Conservation (phyloP, 1,140 invertebrate species). For the Brachionus angularis region DNA sequence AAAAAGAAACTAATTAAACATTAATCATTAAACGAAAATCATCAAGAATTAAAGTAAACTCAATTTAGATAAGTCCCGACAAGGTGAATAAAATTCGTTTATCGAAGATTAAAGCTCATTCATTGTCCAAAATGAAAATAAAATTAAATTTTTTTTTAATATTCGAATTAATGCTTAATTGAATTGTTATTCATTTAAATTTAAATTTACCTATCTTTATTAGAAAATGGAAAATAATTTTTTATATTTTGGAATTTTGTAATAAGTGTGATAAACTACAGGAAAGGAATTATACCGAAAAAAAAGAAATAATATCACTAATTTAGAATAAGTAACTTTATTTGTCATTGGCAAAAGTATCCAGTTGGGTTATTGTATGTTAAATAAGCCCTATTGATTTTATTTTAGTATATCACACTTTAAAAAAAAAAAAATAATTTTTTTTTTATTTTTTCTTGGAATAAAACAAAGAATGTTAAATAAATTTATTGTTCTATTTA, state of each 20-base stretch:
- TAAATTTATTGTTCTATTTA: not conserved
- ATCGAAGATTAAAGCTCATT: slow-evolving; percentile 5
- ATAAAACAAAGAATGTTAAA: no score
- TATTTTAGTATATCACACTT: slow-evolving; percentile 31
- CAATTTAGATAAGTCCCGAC: slow-evolving; percentile 26
- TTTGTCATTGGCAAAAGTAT: not conserved
- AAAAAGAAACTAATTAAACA: not conserved
- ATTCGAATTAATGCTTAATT: no score
- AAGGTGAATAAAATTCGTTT: no score
- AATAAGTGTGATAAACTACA: slow-evolving; percentile 34
- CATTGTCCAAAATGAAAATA: not conserved
- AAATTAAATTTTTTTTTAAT: no score
- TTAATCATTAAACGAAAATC: slow-evolving; percentile 11
- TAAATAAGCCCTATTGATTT: slow-evolving; percentile 20
- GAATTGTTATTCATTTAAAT: slow-evolving; percentile 22
- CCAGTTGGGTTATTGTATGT: slow-evolving; percentile 15
- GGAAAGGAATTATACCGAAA: no score
- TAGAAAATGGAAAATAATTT: not conserved
- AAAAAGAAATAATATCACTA: no score
- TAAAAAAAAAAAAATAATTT: not conserved
- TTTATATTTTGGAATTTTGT: no score
- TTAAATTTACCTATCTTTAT: not conserved
- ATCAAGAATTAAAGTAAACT: not conserved
- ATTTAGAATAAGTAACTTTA: no score
- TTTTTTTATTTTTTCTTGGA: not conserved